Evolutionary conservation across 2,113 vertebrate genomes (phyloP).

Genomic region (Gadus macrocephalus): DNA sequence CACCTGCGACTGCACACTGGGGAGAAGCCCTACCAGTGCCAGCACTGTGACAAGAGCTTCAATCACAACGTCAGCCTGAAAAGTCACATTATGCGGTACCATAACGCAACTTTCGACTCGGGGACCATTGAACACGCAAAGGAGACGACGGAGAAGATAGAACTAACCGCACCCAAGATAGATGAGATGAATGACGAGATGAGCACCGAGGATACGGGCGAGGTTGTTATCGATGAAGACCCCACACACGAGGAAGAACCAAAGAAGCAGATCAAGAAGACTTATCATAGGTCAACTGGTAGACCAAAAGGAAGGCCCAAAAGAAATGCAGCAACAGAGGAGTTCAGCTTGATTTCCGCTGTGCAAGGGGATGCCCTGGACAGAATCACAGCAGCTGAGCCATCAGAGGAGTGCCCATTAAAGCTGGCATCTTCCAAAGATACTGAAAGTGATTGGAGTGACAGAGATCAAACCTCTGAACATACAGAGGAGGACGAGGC

Average conservation of each 20-base stretch:
- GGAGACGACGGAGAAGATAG: too few relatives aligned
- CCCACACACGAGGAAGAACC: too few relatives aligned
- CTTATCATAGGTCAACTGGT: conserved; percentile 12
- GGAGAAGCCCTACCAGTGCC: conserved; percentile 53
- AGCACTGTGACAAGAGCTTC: conserved; percentile 51
- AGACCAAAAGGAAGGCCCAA: conserved; percentile 43
- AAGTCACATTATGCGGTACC: conserved; percentile 46
- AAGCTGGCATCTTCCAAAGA: not conserved
- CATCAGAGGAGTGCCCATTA: not conserved
- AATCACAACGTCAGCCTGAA: conserved; percentile 62
- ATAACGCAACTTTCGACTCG: not conserved
- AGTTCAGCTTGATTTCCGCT: not conserved
- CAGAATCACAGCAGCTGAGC: not conserved
- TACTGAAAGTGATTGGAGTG: not conserved
- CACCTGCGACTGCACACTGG: conserved; percentile 63
- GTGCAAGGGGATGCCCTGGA: not conserved
- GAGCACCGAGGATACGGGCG: too few relatives aligned
- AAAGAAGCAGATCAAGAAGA: not conserved
- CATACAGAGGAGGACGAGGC: not conserved
- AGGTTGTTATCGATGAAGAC: too few relatives aligned
- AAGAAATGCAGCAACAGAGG: not conserved
- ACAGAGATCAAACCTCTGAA: not conserved
- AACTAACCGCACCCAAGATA: too few relatives aligned
- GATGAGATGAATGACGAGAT: too few relatives aligned
- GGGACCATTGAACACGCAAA: not conserved